A percentile compares a stretch with the other conserved stretches of the same genome.
phyloP scores from a whole-genome alignment of 2,797 vertebrate genomes.

The Pseudocheirus occidentalis region DNA sequence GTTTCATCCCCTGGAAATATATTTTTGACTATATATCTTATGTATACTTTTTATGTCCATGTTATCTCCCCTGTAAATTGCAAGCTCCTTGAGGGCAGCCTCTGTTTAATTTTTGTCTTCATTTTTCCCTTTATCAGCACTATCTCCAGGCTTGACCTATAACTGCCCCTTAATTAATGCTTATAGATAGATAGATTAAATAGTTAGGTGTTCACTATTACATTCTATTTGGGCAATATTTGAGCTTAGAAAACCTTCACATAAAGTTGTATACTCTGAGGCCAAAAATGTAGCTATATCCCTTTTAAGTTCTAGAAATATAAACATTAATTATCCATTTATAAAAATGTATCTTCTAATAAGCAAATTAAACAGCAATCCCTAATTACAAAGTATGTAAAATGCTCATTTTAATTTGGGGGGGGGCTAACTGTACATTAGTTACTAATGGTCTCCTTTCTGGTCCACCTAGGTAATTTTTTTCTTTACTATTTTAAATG shows the following conservation, averaged over 20 bases:
- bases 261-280: background rate
- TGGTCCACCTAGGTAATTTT: background rate
- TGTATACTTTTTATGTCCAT: background rate
- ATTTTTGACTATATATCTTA: background rate
- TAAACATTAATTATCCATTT: background rate
- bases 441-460: background rate
- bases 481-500: background rate
- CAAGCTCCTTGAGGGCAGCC: background rate
- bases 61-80: background rate
- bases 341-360: background rate
- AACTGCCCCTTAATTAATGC: background rate
- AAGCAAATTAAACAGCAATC: background rate
- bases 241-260: background rate
- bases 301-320: background rate
- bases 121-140: background rate
- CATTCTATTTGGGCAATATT: background rate
- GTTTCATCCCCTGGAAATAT: background rate
- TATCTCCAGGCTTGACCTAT: background rate
- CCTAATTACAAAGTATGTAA: background rate
- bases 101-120: background rate
- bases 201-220: background rate
- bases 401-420: background rate
- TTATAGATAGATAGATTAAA: background rate
- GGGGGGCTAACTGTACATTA: background rate
- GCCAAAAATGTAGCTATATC: background rate